These are phyloP conservation scores for Tetranychus cinnabarinus DNA, from an alignment of 1,140 invertebrate species.

Conservation along the genomic window DNA sequence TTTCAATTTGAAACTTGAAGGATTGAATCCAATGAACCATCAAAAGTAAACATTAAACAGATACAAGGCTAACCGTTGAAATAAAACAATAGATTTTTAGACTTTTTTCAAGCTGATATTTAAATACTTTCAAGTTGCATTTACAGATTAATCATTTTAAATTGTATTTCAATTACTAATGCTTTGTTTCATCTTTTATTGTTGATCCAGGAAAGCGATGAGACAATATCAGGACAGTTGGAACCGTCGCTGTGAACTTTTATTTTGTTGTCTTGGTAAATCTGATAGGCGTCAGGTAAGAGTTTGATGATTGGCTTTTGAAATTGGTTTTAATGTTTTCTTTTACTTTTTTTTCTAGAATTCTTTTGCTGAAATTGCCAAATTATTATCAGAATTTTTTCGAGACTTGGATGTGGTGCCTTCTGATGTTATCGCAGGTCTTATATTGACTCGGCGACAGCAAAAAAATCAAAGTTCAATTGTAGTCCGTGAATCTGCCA, in stretches of 20 bases:
- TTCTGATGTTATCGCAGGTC: constrained; percentile 62
- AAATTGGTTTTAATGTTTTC: neutral
- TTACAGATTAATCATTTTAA: neutral
- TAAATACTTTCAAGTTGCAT: neutral
- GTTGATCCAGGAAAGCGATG: constrained; percentile 46
- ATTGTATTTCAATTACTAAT: neutral
- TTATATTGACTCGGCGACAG: constrained; percentile 52
- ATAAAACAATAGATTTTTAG: no score
- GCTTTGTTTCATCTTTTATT: neutral
- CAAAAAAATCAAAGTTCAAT: constrained; percentile 53
- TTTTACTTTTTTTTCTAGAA: constrained; percentile 27
- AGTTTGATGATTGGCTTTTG: neutral
- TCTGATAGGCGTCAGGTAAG: constrained; percentile 43
- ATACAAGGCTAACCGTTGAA: no score
- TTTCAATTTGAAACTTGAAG: no score
- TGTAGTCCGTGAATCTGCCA: constrained; percentile 50
- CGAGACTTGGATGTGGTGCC: constrained; percentile 74
- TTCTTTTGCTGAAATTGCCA: constrained; percentile 61
- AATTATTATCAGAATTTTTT: constrained; percentile 65
- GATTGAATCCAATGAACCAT: no score
- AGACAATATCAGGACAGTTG: constrained; percentile 71
- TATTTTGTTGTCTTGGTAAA: constrained; percentile 64
- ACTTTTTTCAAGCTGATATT: no score
- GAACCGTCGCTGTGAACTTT: constrained; percentile 54
- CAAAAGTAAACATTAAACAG: no score